These are phyloP conservation scores for Cosmia trapezina DNA, from an alignment of 2,888 invertebrate species.

Conservation along the genomic window DNA sequence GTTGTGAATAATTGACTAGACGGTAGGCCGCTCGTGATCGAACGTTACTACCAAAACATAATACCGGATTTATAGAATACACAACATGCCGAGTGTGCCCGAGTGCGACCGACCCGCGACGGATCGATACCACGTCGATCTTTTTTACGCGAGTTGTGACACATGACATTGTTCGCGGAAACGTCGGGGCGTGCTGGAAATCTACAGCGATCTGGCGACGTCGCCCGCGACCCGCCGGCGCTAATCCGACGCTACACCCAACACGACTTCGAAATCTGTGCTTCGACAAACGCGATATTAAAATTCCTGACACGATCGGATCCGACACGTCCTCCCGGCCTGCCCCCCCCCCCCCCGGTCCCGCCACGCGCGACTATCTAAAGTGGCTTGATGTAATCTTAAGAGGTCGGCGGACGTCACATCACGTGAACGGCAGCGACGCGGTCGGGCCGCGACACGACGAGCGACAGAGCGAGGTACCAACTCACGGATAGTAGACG, in stretches of 20 bases:
- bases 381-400: slow-evolving; percentile 61
- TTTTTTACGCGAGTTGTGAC: neutral
- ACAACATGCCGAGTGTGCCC: slow-evolving; percentile 2
- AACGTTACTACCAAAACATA: slow-evolving; percentile 5
- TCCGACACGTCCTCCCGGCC: slow-evolving; percentile 17
- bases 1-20: slow-evolving; percentile 35
- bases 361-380: slow-evolving; percentile 36
- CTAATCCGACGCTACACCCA: slow-evolving; percentile 9
- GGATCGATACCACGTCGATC: slow-evolving; percentile 11
- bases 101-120: neutral
- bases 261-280: slow-evolving; percentile 58
- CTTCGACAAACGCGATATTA: slow-evolving; percentile 61
- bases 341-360: neutral
- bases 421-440: slow-evolving; percentile 7
- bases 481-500: neutral
- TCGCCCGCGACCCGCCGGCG: neutral
- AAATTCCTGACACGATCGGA: slow-evolving; percentile 62
- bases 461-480: neutral
- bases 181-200: slow-evolving; percentile 17
- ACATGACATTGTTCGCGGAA: slow-evolving; percentile 11
- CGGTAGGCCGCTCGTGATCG: neutral
- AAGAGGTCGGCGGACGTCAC: slow-evolving; percentile 51
- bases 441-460: neutral
- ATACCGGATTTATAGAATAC: slow-evolving; percentile 11
- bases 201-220: slow-evolving; percentile 25